Evolutionary conservation across 2,888 invertebrate genomes (phyloP).

Genomic region (Campoplex nolae): DNA sequence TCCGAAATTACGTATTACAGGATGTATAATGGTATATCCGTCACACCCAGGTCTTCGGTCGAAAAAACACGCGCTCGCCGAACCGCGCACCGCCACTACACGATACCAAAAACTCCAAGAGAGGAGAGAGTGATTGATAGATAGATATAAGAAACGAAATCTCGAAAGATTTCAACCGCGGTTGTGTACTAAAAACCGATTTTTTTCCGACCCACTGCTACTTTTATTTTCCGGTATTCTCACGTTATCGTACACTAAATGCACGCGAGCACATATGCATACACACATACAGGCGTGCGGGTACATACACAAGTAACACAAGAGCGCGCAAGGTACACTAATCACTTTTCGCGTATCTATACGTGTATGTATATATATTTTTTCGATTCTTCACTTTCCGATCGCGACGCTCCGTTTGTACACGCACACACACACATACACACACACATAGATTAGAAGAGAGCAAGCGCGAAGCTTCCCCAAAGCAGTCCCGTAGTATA

Average conservation of each 20-base stretch:
- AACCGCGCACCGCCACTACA: constrained; percentile 44
- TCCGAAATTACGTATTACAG: constrained; percentile 32
- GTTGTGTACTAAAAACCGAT: constrained; percentile 16
- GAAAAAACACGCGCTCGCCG: constrained; percentile 54
- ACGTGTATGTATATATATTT: constrained; percentile 34
- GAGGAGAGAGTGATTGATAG: background rate
- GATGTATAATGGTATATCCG: constrained; percentile 52
- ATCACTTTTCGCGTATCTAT: constrained; percentile 48
- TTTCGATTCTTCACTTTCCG: constrained; percentile 56
- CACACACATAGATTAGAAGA: constrained; percentile 6
- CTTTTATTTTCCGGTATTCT: constrained; percentile 20
- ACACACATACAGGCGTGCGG: background rate
- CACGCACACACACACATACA: constrained; percentile 14
- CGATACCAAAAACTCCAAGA: constrained; percentile 15
- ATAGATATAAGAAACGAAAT: background rate
- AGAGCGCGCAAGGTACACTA: constrained; percentile 34
- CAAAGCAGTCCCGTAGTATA: constrained; percentile 65
- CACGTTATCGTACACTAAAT: constrained; percentile 40
- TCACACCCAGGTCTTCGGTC: constrained; percentile 60
- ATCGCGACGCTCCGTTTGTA: constrained; percentile 60
- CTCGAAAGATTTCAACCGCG: constrained; percentile 27
- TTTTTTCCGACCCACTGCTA: constrained; percentile 1
- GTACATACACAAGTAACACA: constrained; percentile 16
- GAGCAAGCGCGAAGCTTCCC: constrained; percentile 30
- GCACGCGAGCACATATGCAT: constrained; percentile 3